Evolutionary conservation across 2,113 vertebrate genomes (phyloP).

Genomic region (Halichoeres trimaculatus): DNA sequence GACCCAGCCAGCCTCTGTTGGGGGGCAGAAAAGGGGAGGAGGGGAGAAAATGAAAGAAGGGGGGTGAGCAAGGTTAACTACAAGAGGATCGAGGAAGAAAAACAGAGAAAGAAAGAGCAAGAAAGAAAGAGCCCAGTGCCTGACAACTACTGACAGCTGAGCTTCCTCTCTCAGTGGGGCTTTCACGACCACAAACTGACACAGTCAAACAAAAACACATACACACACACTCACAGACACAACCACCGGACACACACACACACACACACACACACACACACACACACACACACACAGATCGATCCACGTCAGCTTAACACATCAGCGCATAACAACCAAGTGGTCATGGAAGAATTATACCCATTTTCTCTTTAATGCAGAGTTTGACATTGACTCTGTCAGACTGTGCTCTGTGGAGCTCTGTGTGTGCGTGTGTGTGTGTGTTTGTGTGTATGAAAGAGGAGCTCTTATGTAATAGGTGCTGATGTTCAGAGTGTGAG

Average conservation of each 20-base stretch:
- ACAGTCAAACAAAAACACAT: conserved; percentile 30
- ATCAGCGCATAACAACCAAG: conserved; percentile 24
- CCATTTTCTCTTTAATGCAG: conserved; percentile 29
- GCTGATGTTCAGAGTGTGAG: conserved; percentile 23
- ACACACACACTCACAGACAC: conserved; percentile 36
- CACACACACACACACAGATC: conserved; percentile 31
- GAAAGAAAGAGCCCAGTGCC: conserved; percentile 22
- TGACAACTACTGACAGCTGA: conserved; percentile 74
- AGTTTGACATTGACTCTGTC: conserved; percentile 45
- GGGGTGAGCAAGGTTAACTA: conserved; percentile 23
- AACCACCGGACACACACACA: conserved; percentile 22
- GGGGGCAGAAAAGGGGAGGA: conserved; percentile 38
- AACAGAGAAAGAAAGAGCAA: conserved; percentile 20
- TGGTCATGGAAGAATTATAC: conserved; percentile 29
- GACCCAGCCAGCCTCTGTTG: conserved; percentile 46
- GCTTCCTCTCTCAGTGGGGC: conserved; percentile 67
- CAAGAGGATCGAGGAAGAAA: conserved; percentile 41
- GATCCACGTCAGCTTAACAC: conserved; percentile 31
- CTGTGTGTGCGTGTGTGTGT: conserved; percentile 7
- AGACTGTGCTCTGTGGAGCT: conserved; percentile 36
- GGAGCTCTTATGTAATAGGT: conserved; percentile 49
- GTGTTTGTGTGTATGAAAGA: conserved; percentile 37
- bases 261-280: conserved; percentile 30
- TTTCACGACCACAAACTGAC: conserved; percentile 71
- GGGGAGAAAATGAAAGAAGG: conserved; percentile 16